Evolutionary conservation across 1,140 invertebrate species (phyloP).

Genomic region (Ctenoplectra terminalis): DNA sequence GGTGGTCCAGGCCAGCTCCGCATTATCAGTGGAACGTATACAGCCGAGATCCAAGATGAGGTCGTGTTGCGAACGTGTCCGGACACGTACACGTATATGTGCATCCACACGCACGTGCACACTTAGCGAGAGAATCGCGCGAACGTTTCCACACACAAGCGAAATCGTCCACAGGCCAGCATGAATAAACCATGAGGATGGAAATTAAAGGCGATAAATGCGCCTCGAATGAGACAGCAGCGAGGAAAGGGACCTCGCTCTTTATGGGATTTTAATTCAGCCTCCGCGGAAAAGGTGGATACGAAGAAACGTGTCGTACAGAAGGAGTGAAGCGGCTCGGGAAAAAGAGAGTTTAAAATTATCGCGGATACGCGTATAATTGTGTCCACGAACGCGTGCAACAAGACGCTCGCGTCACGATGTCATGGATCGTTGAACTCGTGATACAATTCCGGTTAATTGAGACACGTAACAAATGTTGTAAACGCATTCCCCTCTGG

Average conservation of each 20-base stretch:
- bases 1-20: not conserved
- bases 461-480: slow-evolving; percentile 20
- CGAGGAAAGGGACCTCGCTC: slow-evolving; percentile 69
- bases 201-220: slow-evolving; percentile 81
- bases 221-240: slow-evolving; percentile 72
- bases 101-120: not conserved
- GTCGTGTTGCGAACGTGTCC: slow-evolving; percentile 33
- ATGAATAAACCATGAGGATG: slow-evolving; percentile 80
- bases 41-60: slow-evolving; percentile 42
- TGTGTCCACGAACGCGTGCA: not conserved
- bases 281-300: slow-evolving; percentile 42
- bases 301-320: slow-evolving; percentile 25
- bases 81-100: not conserved
- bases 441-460: slow-evolving; percentile 36
- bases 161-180: slow-evolving; percentile 55
- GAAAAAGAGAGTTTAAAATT: slow-evolving; percentile 3
- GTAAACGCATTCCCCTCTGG: not conserved
- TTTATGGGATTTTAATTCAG: slow-evolving; percentile 80
- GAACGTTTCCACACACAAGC: slow-evolving; percentile 36
- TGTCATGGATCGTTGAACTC: slow-evolving; percentile 2
- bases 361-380: slow-evolving; percentile 38
- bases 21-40: slow-evolving; percentile 7
- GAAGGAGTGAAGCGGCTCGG: not conserved
- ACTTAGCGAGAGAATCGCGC: too few species aligned
- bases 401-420: not conserved